Base-by-base conservation (phyloP, 2,888 invertebrate species). In the Oscheius sp. region DNA sequence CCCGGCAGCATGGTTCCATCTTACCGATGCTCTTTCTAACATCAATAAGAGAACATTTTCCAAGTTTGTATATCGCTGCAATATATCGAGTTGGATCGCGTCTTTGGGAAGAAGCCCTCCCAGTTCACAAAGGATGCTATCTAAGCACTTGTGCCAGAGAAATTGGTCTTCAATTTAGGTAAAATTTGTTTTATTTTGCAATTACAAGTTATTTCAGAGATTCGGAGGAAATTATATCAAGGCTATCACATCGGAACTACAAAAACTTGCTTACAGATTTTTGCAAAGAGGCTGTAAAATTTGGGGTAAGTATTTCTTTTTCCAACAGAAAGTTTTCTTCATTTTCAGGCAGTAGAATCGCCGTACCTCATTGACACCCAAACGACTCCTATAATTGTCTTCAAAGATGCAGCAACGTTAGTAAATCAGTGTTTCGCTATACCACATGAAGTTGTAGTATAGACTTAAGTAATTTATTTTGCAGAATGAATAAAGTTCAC, bases 121-220 rank as follows among this genome's bases (percentile, higher is more conserved):
- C 55, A n/a, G 57, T 57, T 5, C 42, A 67, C 34, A 55, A 57
- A 17, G 67, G 67, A 39, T 57, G 57, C 20, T 57, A 57, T 55
- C 20, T 67, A n/a, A 48, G 46, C 20, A 67, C 67, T 4, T 67
- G 67, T 42, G 67, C 67, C 6, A 17, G 67, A 33, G 45, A 48
- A 39, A 48, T 37, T n/a, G 57, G 67, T 27, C 5, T 67, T 15
- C n/a, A n/a, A 6, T 48, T 67, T n/a, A 34, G 57, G 67, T 67
- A 34, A 37, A 27, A 17, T 5, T 42, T 31, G 6, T 3, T 23
- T 1, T 31, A 2, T 45, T 55, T n/a, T 34, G 1, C 20, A 34
- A 2, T 53, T 31, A 31, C 4, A 17, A 55, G 10, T 17, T 34
- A 5, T 57, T 67, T 31, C 23, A 67, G 67, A 29, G 67, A 67